These are phyloP conservation scores for Phrynosoma blainvillii DNA, from an alignment of 2,113 vertebrate genomes.

Conservation along the genomic window DNA sequence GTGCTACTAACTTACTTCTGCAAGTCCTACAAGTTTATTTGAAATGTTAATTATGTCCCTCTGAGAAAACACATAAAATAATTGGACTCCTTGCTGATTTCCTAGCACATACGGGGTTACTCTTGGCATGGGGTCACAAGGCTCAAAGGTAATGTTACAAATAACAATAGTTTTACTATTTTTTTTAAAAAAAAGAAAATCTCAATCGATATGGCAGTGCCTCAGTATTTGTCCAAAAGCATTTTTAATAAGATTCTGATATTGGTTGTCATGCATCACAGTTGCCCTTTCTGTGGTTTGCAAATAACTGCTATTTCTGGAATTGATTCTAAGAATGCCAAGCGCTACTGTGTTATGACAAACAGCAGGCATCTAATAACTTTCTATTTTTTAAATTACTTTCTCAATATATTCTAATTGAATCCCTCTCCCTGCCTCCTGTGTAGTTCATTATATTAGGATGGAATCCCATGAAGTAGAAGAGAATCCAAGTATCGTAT, in stretches of 20 bases:
- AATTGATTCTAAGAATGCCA: conserved; percentile 43
- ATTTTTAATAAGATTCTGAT: conserved; percentile 53
- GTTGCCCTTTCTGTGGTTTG: conserved; percentile 38
- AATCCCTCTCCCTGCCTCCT: conserved; percentile 8
- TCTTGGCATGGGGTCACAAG: conserved; percentile 3
- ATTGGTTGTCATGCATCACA: conserved; percentile 32
- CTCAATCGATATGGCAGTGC: conserved; percentile 18
- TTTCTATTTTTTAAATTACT: conserved; percentile 36
- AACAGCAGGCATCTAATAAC: conserved; percentile 41
- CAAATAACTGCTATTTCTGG: conserved; percentile 42
- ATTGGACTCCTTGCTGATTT: conserved; percentile 24
- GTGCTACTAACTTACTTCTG: conserved; percentile 8
- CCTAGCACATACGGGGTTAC: not conserved
- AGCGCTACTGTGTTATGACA: conserved; percentile 34
- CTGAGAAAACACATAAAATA: conserved; percentile 22
- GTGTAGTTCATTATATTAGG: rapidly evolving
- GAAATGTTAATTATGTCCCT: conserved; percentile 15
- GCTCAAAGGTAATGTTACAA: not conserved
- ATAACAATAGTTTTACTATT: not conserved
- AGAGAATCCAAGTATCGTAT: not conserved
- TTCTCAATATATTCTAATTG: conserved; percentile 26
- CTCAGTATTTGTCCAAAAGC: conserved; percentile 32
- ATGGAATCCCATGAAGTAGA: not conserved
- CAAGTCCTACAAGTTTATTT: conserved; percentile 12
- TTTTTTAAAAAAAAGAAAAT: not conserved